Conservation (phyloP, 1,140 invertebrate species). For the Calephelis nemesis region DNA sequence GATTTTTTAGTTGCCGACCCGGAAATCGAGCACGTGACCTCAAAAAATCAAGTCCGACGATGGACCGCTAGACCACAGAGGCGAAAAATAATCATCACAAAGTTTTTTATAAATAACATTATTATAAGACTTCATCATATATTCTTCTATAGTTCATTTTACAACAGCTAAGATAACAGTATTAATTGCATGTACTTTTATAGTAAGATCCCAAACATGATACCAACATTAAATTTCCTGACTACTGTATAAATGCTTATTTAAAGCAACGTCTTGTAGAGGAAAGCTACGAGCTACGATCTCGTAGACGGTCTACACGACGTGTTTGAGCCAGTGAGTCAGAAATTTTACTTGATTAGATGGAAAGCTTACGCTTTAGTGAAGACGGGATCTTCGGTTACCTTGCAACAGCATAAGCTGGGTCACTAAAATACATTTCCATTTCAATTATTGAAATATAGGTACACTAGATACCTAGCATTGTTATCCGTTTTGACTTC, state of each 20-base stretch:
- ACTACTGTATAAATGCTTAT: constrained; percentile 24
- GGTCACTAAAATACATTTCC: not conserved
- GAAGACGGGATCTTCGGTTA: constrained; percentile 33
- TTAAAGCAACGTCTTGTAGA: constrained; percentile 19
- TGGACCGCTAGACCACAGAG: too few species aligned
- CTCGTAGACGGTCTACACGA: constrained; percentile 50
- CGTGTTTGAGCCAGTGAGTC: constrained; percentile 53
- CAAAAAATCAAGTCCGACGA: too few species aligned
- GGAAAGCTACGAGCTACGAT: constrained; percentile 17
- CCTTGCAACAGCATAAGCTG: not conserved
- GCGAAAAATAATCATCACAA: too few species aligned
- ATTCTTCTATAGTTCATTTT: too few species aligned
- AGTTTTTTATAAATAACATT: too few species aligned
- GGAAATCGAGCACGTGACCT: too few species aligned
- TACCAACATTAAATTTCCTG: constrained; percentile 19
- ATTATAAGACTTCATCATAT: too few species aligned
- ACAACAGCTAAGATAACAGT: constrained; percentile 5
- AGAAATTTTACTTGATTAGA: constrained; percentile 68
- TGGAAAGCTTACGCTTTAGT: constrained; percentile 64
- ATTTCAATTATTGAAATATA: constrained; percentile 18
- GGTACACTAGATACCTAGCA: not conserved
- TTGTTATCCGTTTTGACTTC: too few species aligned
- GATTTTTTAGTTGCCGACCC: too few species aligned
- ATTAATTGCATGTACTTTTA: constrained; percentile 2
- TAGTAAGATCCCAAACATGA: constrained; percentile 18